Conservation (phyloP, 2,888 invertebrate genomes). For the Capitulum mitella region DNA sequence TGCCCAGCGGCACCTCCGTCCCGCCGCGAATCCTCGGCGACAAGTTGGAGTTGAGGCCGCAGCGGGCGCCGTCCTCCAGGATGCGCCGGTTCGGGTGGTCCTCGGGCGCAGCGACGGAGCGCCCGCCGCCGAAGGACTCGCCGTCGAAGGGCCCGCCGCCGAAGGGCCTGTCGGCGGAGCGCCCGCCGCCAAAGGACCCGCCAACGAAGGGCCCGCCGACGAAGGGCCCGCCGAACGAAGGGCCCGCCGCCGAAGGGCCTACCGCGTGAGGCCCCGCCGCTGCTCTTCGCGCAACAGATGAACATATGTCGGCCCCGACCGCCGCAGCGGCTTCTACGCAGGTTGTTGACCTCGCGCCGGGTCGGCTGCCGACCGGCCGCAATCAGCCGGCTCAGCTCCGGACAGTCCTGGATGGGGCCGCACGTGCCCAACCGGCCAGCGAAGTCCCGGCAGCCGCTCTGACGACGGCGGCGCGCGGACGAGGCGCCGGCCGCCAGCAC, state of each 20-base stretch:
- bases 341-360: not conserved
- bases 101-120: not conserved
- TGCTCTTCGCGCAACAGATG: not conserved
- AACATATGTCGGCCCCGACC: not conserved
- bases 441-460: not conserved
- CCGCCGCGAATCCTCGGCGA: constrained; percentile 24
- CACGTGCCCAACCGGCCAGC: not conserved
- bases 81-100: not conserved
- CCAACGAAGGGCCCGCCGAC: no score
- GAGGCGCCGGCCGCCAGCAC: no score
- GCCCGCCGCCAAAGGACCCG: no score
- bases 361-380: not conserved
- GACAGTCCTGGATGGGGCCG: not conserved
- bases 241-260: no score
- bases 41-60: not conserved
- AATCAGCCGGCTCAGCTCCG: not conserved
- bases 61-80: not conserved
- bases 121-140: not conserved
- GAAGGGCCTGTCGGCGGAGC: no score
- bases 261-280: not conserved
- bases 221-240: no score
- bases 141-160: not conserved
- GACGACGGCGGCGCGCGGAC: not conserved
- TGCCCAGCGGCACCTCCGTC: constrained; percentile 9
- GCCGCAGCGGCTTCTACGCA: not conserved